Evolutionary conservation across 2,113 vertebrate genomes (phyloP).

Genomic region (Tyrannus savana): DNA sequence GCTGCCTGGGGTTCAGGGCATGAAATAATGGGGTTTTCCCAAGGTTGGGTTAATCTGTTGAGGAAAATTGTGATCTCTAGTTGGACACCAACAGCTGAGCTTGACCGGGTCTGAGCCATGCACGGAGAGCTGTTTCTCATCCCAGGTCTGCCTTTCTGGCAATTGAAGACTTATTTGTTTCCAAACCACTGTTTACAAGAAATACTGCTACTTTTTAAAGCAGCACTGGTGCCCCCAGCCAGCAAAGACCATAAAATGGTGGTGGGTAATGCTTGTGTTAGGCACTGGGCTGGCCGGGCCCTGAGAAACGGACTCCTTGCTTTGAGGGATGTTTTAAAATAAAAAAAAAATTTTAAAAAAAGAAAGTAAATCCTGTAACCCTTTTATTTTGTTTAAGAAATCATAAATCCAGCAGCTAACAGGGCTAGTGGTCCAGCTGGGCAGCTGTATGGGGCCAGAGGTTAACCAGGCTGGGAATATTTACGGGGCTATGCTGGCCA

Average conservation of each 20-base stretch:
- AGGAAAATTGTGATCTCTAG: not conserved
- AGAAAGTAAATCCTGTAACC: constrained; percentile 48
- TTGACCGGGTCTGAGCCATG: accelerated
- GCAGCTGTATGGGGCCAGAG: constrained; percentile 34
- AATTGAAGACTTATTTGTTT: not conserved
- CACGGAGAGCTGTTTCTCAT: not conserved
- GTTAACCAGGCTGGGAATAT: constrained; percentile 59
- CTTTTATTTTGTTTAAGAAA: constrained; percentile 65
- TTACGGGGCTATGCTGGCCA: constrained; percentile 50
- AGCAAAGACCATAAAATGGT: not conserved
- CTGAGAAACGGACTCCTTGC: not conserved
- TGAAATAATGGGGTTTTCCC: not conserved
- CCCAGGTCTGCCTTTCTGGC: not conserved
- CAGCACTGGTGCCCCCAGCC: not conserved
- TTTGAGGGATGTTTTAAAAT: not conserved
- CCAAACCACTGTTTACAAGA: not conserved
- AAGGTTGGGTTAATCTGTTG: accelerated
- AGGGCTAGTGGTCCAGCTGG: constrained; percentile 49
- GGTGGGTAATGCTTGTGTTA: not conserved
- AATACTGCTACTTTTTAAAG: not conserved
- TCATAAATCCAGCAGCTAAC: constrained; percentile 66
- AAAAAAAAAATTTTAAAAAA: not conserved
- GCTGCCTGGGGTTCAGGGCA: not conserved
- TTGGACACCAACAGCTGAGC: not conserved
- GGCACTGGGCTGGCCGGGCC: not conserved